Conservation (phyloP, 2,888 invertebrate species). For the Caenorhabditis doughertyi region DNA sequence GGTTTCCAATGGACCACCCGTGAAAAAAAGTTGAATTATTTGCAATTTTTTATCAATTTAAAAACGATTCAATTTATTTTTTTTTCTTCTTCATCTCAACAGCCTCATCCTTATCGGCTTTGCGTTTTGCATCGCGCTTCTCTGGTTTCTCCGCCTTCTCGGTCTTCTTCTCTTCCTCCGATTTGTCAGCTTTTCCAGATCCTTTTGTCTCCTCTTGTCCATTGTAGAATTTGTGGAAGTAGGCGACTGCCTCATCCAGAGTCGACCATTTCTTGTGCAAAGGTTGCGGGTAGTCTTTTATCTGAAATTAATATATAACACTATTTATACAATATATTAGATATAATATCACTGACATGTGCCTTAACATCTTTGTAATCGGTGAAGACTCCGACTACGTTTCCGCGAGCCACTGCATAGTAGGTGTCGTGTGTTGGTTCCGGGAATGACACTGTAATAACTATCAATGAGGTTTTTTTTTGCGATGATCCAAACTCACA, state of each 20-base stretch:
- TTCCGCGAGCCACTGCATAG: slow-evolving; percentile 76
- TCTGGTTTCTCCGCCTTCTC: slow-evolving; percentile 40
- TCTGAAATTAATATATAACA: slow-evolving; percentile 67
- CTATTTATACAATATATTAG: neutral
- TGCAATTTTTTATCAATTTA: too few relatives aligned
- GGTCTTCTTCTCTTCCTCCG: neutral
- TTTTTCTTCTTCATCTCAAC: slow-evolving; percentile 61
- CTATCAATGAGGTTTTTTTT: neutral
- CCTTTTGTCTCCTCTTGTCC: slow-evolving; percentile 60
- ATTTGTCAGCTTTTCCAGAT: neutral
- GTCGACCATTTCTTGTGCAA: slow-evolving; percentile 74
- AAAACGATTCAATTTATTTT: neutral
- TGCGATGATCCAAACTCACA: slow-evolving; percentile 42
- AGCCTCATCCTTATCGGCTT: slow-evolving; percentile 32
- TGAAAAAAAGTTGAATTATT: too few relatives aligned
- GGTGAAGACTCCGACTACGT: slow-evolving; percentile 74
- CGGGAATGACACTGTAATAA: slow-evolving; percentile 54
- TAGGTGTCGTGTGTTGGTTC: slow-evolving; percentile 63
- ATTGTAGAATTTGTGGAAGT: slow-evolving; percentile 70
- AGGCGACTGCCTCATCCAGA: slow-evolving; percentile 71
- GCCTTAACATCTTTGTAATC: slow-evolving; percentile 73
- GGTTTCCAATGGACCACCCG: too few relatives aligned
- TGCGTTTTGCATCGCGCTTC: slow-evolving; percentile 46
- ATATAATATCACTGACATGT: slow-evolving; percentile 57
- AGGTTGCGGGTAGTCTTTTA: slow-evolving; percentile 73